Evolutionary conservation across 2,113 vertebrate genomes (phyloP).

Genomic region (Amphilophus citrinellus): DNA sequence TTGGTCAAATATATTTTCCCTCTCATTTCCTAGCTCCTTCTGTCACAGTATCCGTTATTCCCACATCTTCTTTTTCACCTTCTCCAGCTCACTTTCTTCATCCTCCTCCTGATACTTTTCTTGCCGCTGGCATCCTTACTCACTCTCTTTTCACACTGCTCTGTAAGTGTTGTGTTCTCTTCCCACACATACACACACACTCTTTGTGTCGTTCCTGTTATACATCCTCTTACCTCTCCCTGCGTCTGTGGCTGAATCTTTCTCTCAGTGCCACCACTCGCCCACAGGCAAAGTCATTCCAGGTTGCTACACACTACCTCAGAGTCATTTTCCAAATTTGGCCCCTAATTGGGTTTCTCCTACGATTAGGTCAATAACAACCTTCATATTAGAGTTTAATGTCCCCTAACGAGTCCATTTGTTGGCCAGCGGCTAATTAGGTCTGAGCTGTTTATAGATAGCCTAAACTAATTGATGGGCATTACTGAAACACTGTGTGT

Average conservation of each 20-base stretch:
- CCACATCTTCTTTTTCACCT: slow-evolving; percentile 11
- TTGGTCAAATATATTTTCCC: neutral
- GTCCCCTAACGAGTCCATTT: slow-evolving; percentile 77
- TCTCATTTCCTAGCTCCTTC: slow-evolving; percentile 11
- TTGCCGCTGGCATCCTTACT: slow-evolving; percentile 27
- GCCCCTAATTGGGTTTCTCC: slow-evolving; percentile 75
- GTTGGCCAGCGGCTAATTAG: slow-evolving; percentile 73
- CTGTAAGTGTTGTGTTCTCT: slow-evolving; percentile 32
- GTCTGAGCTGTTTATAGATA: slow-evolving; percentile 75
- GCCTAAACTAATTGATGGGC: slow-evolving; percentile 73
- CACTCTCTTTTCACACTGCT: slow-evolving; percentile 26
- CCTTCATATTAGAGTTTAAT: slow-evolving; percentile 81
- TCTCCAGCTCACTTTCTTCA: slow-evolving; percentile 4
- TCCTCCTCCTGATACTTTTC: slow-evolving; percentile 30
- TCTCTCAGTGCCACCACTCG: slow-evolving; percentile 43
- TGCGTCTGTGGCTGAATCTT: slow-evolving; percentile 51
- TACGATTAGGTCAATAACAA: slow-evolving; percentile 79
- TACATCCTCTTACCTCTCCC: slow-evolving; percentile 35
- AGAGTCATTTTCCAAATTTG: slow-evolving; percentile 67
- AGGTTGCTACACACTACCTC: slow-evolving; percentile 48
- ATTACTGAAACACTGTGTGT: slow-evolving; percentile 55
- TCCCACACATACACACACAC: neutral
- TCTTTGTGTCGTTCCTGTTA: slow-evolving; percentile 27
- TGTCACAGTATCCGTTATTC: slow-evolving; percentile 1
- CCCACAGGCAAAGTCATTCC: slow-evolving; percentile 66